phyloP scores from a whole-genome alignment of 2,888 invertebrate genomes.

The Acholoe squamosa region DNA sequence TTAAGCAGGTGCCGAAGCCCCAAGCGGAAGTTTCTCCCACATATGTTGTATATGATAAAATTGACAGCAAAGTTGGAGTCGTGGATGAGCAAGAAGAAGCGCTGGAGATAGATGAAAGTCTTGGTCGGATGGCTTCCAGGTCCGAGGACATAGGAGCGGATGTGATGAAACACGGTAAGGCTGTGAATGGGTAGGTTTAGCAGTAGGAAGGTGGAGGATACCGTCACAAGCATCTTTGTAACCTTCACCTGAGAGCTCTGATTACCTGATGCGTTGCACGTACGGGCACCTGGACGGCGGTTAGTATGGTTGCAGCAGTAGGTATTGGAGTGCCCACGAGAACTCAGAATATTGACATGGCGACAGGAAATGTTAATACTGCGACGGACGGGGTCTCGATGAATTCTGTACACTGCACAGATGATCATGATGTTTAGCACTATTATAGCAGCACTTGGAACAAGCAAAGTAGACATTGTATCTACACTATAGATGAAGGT shows the following conservation, averaged over 20 bases:
- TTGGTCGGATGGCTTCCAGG: neutral
- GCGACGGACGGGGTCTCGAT: constrained; percentile 3
- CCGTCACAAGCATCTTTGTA: constrained; percentile 59
- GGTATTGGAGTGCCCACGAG: neutral
- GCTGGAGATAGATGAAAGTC: constrained; percentile 35
- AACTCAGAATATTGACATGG: neutral
- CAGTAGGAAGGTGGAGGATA: constrained; percentile 57
- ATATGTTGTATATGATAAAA: constrained; percentile 43
- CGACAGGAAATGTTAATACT: neutral
- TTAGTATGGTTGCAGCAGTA: neutral
- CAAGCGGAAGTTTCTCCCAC: constrained; percentile 46
- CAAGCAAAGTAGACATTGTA: constrained; percentile 42
- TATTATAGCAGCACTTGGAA: constrained; percentile 44
- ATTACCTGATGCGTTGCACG: neutral
- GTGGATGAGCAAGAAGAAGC: constrained; percentile 55
- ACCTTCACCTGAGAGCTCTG: constrained; percentile 52
- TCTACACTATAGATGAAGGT: constrained; percentile 55
- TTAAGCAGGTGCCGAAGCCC: constrained; percentile 26
- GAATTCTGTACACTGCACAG: neutral
- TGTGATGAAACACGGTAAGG: constrained; percentile 53
- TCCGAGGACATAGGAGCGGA: constrained; percentile 12
- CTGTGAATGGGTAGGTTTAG: constrained; percentile 60
- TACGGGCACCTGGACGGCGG: neutral
- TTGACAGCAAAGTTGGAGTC: constrained; percentile 58
- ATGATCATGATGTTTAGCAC: constrained; percentile 62